These are phyloP conservation scores for Gambelia wislizenii DNA, from an alignment of 2,797 vertebrate species.

Conservation along the genomic window DNA sequence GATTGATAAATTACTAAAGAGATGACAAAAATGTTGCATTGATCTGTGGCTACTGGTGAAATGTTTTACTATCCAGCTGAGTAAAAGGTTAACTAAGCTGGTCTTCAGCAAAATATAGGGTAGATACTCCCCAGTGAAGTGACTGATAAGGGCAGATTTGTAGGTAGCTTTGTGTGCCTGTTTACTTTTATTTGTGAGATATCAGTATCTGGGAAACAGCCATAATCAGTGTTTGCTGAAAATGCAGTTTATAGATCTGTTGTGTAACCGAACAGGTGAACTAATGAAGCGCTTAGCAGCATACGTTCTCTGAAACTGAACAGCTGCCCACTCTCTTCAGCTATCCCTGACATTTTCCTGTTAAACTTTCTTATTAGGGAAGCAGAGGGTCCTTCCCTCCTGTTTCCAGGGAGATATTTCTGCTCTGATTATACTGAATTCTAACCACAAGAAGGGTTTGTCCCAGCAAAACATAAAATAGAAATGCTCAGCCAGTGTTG, in stretches of 20 bases:
- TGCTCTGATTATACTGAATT: slow-evolving; percentile 3
- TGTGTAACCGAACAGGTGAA: slow-evolving; percentile 36
- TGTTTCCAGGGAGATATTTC: slow-evolving; percentile 21
- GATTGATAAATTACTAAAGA: not conserved
- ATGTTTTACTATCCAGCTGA: not conserved
- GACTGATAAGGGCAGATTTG: not conserved
- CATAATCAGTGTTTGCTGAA: not conserved
- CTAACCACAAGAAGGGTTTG: slow-evolving; percentile 16
- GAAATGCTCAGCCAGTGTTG: not conserved
- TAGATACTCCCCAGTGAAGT: not conserved
- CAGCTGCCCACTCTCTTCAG: slow-evolving; percentile 2
- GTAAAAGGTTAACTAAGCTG: not conserved
- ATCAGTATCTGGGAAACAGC: not conserved
- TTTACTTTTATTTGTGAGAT: slow-evolving; percentile 36
- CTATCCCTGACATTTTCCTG: not conserved
- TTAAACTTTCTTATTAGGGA: slow-evolving; percentile 30
- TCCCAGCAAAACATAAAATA: not conserved
- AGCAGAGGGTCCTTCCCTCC: not conserved
- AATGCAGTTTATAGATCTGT: slow-evolving; percentile 35
- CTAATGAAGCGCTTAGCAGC: slow-evolving; percentile 22
- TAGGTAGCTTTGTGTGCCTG: not conserved
- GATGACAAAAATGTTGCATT: not conserved
- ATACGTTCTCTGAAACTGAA: slow-evolving; percentile 7
- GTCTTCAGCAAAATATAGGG: not conserved
- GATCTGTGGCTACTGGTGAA: not conserved